Percentiles rank a stretch among this genome's conserved stretches.
These are phyloP conservation scores for Sinella curviseta DNA, from an alignment of 1,140 invertebrate genomes.

Conservation along the genomic window DNA sequence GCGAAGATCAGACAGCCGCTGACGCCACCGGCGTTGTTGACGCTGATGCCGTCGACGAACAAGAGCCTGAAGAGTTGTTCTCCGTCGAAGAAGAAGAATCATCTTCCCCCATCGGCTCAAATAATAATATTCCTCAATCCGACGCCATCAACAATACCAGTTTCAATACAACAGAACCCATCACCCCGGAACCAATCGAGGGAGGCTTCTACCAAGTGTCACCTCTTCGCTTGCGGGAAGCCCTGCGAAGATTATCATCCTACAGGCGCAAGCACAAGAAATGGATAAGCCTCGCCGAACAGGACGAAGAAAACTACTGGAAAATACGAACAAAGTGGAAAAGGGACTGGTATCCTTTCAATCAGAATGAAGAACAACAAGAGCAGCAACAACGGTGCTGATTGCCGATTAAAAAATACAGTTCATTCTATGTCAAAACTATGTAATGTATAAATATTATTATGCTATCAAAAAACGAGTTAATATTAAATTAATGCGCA, in stretches of 20 bases:
- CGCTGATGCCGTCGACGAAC: neutral
- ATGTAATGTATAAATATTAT: too few relatives aligned
- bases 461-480: too few relatives aligned
- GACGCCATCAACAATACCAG: too few relatives aligned
- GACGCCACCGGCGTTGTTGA: neutral
- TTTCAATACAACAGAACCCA: neutral
- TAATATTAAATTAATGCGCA: too few relatives aligned
- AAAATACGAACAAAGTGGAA: slow-evolving; percentile 46
- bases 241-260: slow-evolving; percentile 8
- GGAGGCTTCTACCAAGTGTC: slow-evolving; percentile 35
- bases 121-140: too few relatives aligned
- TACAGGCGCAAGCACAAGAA: slow-evolving; percentile 22
- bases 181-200: slow-evolving; percentile 13
- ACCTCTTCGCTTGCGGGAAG: slow-evolving; percentile 32
- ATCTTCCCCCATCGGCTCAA: slow-evolving; percentile 1
- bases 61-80: neutral
- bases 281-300: slow-evolving; percentile 17
- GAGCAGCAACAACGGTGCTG: too few relatives aligned
- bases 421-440: too few relatives aligned
- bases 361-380: too few relatives aligned
- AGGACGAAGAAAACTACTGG: slow-evolving; percentile 39
- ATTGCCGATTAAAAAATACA: too few relatives aligned
- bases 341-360: slow-evolving; percentile 40
- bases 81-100: neutral
- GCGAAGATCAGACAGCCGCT: neutral